Conservation (phyloP, 2,888 invertebrate genomes). For the Amphimallon solstitiale region DNA sequence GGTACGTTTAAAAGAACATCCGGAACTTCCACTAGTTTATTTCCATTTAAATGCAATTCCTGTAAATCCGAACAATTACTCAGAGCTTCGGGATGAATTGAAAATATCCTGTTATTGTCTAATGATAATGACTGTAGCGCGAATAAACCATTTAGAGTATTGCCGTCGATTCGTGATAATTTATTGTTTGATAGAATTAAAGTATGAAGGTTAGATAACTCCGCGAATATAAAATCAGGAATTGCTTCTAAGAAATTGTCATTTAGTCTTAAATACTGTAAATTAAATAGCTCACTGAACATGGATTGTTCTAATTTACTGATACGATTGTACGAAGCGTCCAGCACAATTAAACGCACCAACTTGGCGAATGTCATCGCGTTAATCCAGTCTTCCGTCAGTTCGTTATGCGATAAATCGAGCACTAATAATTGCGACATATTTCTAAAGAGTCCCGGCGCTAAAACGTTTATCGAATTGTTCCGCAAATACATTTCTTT, state of each 20-base stretch:
- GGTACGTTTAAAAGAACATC: slow-evolving; percentile 78
- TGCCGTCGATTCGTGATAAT: slow-evolving; percentile 78
- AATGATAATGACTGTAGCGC: slow-evolving; percentile 80
- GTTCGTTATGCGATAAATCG: slow-evolving; percentile 81
- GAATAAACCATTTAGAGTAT: slow-evolving; percentile 80
- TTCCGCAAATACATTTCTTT: slow-evolving; percentile 85
- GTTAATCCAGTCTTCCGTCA: slow-evolving; percentile 85
- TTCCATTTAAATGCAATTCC: slow-evolving; percentile 85
- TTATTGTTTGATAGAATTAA: slow-evolving; percentile 84
- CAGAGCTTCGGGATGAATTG: slow-evolving; percentile 79
- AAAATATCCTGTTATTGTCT: slow-evolving; percentile 81
- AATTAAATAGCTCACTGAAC: slow-evolving; percentile 80
- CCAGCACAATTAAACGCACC: slow-evolving; percentile 79
- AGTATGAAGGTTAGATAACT: slow-evolving; percentile 81
- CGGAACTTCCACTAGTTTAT: slow-evolving; percentile 80
- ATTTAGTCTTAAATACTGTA: slow-evolving; percentile 83
- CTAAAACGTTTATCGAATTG: slow-evolving; percentile 83
- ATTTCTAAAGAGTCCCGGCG: slow-evolving; percentile 82
- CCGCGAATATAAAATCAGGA: slow-evolving; percentile 81
- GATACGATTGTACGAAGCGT: slow-evolving; percentile 80
- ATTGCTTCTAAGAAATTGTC: slow-evolving; percentile 81
- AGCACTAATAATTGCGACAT: slow-evolving; percentile 78
- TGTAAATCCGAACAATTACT: slow-evolving; percentile 82
- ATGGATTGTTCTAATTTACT: slow-evolving; percentile 79
- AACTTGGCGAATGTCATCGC: slow-evolving; percentile 82